A percentile compares a stretch with the other conserved stretches of the same genome.
Conservation (phyloP, 2,113 vertebrate genomes). For the Danionella cerebrum region DNA sequence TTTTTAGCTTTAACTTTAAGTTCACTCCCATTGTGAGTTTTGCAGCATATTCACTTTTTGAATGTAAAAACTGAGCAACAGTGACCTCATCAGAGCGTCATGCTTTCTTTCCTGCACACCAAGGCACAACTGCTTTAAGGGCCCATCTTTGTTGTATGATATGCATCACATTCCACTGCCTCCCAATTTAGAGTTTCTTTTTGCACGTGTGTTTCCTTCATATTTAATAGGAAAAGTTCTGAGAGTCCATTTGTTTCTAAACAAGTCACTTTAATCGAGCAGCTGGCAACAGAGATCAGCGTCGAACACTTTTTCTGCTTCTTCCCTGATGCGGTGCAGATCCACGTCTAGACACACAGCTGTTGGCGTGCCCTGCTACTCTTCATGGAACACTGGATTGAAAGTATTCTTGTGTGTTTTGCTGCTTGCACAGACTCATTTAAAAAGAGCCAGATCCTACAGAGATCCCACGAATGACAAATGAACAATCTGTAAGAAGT, state of each 20-base stretch:
- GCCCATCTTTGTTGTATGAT: background rate
- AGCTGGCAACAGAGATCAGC: slow-evolving; percentile 45
- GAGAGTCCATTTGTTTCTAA: slow-evolving; percentile 40
- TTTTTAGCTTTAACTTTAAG: background rate
- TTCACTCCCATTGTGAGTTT: background rate
- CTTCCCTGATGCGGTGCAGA: slow-evolving; percentile 40
- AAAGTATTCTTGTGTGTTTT: slow-evolving; percentile 27
- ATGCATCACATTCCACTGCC: slow-evolving; percentile 37
- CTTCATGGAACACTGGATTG: slow-evolving; percentile 40
- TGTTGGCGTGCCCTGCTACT: slow-evolving; percentile 33
- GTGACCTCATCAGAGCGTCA: slow-evolving; percentile 21
- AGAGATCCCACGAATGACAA: slow-evolving; percentile 26
- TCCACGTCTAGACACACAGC: slow-evolving; percentile 43
- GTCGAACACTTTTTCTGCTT: slow-evolving; percentile 33
- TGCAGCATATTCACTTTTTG: background rate
- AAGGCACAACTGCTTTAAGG: background rate
- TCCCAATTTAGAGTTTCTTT: slow-evolving; percentile 21
- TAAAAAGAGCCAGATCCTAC: slow-evolving; percentile 36
- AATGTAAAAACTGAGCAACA: background rate
- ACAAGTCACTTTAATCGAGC: slow-evolving; percentile 45
- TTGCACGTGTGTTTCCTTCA: slow-evolving; percentile 21
- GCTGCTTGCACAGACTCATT: slow-evolving; percentile 37
- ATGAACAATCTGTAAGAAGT: slow-evolving; percentile 44
- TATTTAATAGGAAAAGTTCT: slow-evolving; percentile 40
- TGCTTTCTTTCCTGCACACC: slow-evolving; percentile 3